Evolutionary conservation across 2,888 invertebrate species (phyloP).

Genomic region (Stenichneumon culpator): DNA sequence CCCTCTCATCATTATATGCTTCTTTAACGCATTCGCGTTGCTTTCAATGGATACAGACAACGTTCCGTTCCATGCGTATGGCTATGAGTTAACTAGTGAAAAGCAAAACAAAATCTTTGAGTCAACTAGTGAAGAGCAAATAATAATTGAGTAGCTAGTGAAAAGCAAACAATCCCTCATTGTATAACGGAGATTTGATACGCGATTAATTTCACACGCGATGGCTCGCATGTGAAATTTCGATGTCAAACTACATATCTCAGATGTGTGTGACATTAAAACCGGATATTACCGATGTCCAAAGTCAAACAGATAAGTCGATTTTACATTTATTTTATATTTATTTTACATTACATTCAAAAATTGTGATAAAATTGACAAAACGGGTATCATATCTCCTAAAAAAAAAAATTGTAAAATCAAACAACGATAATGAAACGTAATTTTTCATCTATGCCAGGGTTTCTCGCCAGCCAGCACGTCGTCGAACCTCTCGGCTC

Average conservation of each 20-base stretch:
- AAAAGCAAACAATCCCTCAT: conserved; percentile 4
- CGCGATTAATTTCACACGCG: too few species aligned
- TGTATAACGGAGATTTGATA: conserved; percentile 18
- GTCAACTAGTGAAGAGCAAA: not conserved
- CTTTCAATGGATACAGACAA: conserved; percentile 27
- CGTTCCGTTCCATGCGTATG: conserved; percentile 4
- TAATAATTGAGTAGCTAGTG: not conserved
- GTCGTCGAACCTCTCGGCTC: conserved; percentile 78
- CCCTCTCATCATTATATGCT: conserved; percentile 63
- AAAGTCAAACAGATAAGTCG: not conserved
- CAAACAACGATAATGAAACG: not conserved
- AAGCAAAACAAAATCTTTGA: not conserved
- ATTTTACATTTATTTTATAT: not conserved
- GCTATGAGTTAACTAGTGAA: not conserved
- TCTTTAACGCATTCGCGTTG: conserved; percentile 43
- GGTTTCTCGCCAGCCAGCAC: conserved; percentile 80
- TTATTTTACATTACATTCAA: not conserved
- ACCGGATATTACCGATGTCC: not conserved
- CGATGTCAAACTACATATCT: not conserved
- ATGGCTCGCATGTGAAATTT: not conserved
- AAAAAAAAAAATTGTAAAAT: not conserved
- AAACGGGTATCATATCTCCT: not conserved
- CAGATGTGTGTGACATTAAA: too few species aligned
- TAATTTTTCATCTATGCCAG: conserved; percentile 66
- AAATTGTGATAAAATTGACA: not conserved